A percentile compares a stretch with the other conserved stretches of the same genome.
These are phyloP conservation scores for Caenorhabditis doughertyi DNA, from an alignment of 2,888 invertebrate genomes.

Conservation along the genomic window DNA sequence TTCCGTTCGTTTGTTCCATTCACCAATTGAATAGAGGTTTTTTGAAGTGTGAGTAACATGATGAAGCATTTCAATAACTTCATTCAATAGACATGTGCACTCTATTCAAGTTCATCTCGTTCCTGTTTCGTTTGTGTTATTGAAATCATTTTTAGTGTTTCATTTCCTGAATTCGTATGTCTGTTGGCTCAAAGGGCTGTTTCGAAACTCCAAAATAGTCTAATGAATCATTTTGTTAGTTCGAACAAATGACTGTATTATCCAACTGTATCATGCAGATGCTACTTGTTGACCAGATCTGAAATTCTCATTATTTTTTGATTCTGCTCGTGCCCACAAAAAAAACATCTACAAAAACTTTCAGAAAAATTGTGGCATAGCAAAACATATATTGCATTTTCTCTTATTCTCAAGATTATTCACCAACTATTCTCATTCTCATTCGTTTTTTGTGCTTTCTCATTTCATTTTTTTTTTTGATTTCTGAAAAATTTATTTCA, in stretches of 20 bases:
- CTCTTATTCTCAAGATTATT: background rate
- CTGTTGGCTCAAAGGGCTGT: too few species aligned
- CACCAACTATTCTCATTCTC: background rate
- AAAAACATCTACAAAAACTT: background rate
- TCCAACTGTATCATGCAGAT: too few species aligned
- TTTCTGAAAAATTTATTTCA: background rate
- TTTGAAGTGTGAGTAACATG: conserved; percentile 15
- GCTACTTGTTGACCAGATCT: too few species aligned
- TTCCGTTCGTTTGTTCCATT: background rate
- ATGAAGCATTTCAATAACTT: background rate
- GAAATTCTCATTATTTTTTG: too few species aligned
- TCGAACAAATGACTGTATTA: too few species aligned
- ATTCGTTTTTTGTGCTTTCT: background rate
- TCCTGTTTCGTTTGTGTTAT: background rate
- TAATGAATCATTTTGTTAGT: too few species aligned
- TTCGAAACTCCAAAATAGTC: too few species aligned
- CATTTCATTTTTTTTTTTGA: conserved; percentile 19
- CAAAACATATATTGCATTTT: background rate
- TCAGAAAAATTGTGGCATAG: background rate
- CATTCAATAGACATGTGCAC: background rate
- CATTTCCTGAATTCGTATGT: conserved; percentile 17
- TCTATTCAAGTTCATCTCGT: background rate
- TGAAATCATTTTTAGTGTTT: conserved; percentile 4
- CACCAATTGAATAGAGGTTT: background rate
- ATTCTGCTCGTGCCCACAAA: background rate